Base-by-base conservation (phyloP, 2,888 invertebrate species). In the Aproaerema taeniolella region DNA sequence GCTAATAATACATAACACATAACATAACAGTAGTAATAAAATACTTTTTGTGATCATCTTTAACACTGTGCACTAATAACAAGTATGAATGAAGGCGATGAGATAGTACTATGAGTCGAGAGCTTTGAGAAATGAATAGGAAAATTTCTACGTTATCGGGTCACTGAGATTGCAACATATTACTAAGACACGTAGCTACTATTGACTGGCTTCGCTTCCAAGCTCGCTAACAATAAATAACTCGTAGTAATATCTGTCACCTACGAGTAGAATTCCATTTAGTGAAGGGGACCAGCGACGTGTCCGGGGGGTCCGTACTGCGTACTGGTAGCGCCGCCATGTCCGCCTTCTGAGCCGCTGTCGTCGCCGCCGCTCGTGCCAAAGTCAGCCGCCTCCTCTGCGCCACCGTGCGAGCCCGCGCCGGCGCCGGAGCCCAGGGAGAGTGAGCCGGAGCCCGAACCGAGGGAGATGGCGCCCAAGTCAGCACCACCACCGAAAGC, bases 281-380 rank as follows among this genome's bases (percentile, higher is more conserved):
- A 87, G 62, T 87, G 87, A 45, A 86, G 73, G 41, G 87, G 79
- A 41, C 86, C 87, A 32, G 87, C 82, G 16, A 85, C 79, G 50
- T 87, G 87, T 40, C 86, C 85, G 41, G 87, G 87, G 37, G 87
- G 87, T 50, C 88, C 87, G 56, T 89, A 88, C 56, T 88, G 87
- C 32, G 85, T 62, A 63, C 83, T 82, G 41, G 80, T 76, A 43
- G 82, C 83, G 34, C 75, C 74, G 13, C 68, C 64, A 41, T 76
- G 75, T 16, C 65, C 68, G 9, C 57, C 66, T 13, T 74, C 72
- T 26, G 67, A 53, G 15, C 61, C 64, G 16, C 61, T 48, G 31
- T 69, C 69, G 20, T 67, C 72, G 31, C 61, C 65, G 32, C 68
- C 70, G 56, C 73, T 76, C 39, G 71, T 53, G 20, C 77, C 78